Evolutionary conservation across 2,113 vertebrate genomes (phyloP).

Genomic region (Platichthys flesus): DNA sequence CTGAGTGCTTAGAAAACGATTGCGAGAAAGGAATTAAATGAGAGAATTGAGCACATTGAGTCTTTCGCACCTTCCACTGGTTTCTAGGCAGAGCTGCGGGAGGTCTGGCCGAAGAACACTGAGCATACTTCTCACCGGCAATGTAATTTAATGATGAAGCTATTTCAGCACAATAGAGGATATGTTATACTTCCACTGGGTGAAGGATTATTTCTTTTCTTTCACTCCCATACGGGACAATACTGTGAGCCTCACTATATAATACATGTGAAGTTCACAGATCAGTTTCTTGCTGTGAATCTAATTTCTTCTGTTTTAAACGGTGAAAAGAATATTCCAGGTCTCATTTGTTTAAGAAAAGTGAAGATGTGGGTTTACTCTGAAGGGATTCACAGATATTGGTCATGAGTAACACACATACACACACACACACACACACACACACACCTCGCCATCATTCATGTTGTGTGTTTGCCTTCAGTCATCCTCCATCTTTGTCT

Average conservation of each 20-base stretch:
- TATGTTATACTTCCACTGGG: not conserved
- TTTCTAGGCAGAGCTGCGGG: conserved; percentile 11
- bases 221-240: not conserved
- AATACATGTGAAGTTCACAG: not conserved
- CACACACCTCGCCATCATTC: not conserved
- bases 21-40: not conserved
- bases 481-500: conserved; percentile 52
- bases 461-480: conserved; percentile 27
- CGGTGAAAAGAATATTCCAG: not conserved
- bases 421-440: not conserved
- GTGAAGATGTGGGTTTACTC: not conserved
- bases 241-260: not conserved
- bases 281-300: not conserved
- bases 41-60: conserved; percentile 7
- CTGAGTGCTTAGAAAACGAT: not conserved
- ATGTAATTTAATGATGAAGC: not conserved
- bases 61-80: conserved; percentile 38
- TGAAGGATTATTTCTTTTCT: not conserved
- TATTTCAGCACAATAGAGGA: not conserved
- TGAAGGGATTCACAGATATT: not conserved
- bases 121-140: not conserved
- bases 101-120: conserved; percentile 14
- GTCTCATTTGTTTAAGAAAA: not conserved
- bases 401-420: not conserved
- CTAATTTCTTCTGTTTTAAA: not conserved